These are phyloP conservation scores for Procavia capensis DNA, from an alignment of 2,113 vertebrate genomes.

Conservation along the genomic window DNA sequence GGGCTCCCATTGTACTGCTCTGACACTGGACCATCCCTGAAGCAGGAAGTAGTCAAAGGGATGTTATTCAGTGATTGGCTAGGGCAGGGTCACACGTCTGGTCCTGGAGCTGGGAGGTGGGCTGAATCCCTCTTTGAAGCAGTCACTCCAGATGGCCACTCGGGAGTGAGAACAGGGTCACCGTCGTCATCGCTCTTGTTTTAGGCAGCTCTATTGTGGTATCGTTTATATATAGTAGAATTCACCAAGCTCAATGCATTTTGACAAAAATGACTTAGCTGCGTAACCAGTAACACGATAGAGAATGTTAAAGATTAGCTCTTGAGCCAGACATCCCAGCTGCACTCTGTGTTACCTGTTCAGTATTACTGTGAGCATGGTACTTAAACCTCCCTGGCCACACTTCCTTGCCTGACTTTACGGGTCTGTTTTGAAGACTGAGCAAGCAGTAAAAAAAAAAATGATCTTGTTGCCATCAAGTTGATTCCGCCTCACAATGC, in stretches of 20 bases:
- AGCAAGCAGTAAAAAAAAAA: background rate
- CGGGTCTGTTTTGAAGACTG: background rate
- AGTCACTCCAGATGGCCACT: background rate
- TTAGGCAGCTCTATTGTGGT: background rate
- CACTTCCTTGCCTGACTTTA: background rate
- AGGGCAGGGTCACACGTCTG: background rate
- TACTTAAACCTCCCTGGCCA: background rate
- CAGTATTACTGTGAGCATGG: background rate
- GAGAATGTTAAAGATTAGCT: background rate
- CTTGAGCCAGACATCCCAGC: background rate
- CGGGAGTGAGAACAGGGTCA: background rate
- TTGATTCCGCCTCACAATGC: too few relatives aligned
- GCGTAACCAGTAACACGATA: accelerated
- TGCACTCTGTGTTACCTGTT: background rate
- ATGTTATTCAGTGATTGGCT: background rate
- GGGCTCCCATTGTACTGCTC: background rate
- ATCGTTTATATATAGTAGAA: background rate
- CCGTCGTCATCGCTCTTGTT: background rate
- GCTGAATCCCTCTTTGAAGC: too few relatives aligned
- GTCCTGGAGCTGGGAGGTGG: background rate
- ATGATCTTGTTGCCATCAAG: too few relatives aligned
- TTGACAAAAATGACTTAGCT: background rate
- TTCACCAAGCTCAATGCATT: background rate
- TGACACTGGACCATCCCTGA: background rate
- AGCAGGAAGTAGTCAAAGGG: background rate